These are phyloP conservation scores for Drosophila yooni DNA, from an alignment of 2,888 invertebrate species.

Conservation along the genomic window DNA sequence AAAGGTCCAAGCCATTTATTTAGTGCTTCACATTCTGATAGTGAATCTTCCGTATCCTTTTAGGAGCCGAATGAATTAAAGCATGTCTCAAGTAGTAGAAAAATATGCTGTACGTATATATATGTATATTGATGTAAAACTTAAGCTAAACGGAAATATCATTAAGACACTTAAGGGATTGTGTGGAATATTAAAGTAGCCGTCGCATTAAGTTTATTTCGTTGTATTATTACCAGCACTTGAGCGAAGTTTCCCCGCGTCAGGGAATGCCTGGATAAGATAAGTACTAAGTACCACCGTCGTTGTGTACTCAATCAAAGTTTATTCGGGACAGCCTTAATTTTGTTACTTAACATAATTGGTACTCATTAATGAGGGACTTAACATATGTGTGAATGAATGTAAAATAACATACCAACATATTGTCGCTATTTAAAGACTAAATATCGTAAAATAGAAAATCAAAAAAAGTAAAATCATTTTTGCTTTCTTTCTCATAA, in stretches of 20 bases:
- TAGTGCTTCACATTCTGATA: slow-evolving; percentile 52
- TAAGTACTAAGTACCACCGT: too few species aligned
- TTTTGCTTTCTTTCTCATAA: background rate
- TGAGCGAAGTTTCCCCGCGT: too few species aligned
- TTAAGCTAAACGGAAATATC: slow-evolving; percentile 22
- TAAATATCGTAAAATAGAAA: background rate
- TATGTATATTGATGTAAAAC: background rate
- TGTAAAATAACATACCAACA: too few species aligned
- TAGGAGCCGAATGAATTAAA: slow-evolving; percentile 45
- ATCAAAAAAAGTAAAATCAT: background rate
- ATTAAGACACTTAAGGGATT: slow-evolving; percentile 25
- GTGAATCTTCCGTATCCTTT: slow-evolving; percentile 22
- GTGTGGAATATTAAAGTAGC: background rate
- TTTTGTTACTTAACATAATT: too few species aligned
- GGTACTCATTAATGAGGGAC: too few species aligned
- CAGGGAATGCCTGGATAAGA: too few species aligned
- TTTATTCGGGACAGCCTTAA: too few species aligned
- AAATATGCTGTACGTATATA: background rate
- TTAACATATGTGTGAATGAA: too few species aligned
- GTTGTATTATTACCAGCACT: background rate
- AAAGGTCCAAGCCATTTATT: slow-evolving; percentile 64
- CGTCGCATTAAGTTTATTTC: slow-evolving; percentile 12
- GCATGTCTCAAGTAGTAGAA: slow-evolving; percentile 7
- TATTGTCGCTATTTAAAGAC: background rate
- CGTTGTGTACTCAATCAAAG: too few species aligned